These are phyloP conservation scores for Megastigmus dorsalis DNA, from an alignment of 2,888 invertebrate genomes.

Conservation along the genomic window DNA sequence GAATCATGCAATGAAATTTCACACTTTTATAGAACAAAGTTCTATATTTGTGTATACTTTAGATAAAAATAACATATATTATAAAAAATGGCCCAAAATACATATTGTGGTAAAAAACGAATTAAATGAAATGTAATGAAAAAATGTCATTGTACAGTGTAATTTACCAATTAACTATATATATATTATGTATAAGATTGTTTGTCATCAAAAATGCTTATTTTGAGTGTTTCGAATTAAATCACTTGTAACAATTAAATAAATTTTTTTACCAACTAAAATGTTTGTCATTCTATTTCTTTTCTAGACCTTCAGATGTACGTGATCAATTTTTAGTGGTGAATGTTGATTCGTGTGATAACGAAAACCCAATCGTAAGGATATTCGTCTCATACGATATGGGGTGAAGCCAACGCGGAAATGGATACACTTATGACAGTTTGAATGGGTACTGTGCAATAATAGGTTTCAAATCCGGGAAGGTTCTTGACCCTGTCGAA, in stretches of 20 bases:
- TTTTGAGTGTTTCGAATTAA: background rate
- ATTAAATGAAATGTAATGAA: too few relatives aligned
- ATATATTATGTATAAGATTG: background rate
- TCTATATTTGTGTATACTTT: too few relatives aligned
- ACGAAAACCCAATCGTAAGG: background rate
- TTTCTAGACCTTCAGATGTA: conserved; percentile 27
- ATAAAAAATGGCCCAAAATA: too few relatives aligned
- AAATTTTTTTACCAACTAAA: background rate
- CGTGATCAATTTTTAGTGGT: conserved; percentile 16
- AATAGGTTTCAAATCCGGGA: too few relatives aligned
- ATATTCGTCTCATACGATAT: conserved; percentile 44
- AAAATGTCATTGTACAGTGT: background rate
- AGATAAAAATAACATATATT: too few relatives aligned
- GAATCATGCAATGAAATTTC: too few relatives aligned
- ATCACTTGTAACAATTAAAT: too few relatives aligned
- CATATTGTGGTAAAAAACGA: too few relatives aligned
- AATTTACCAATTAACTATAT: background rate
- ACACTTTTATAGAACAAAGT: too few relatives aligned
- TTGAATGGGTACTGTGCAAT: too few relatives aligned
- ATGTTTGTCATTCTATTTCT: background rate
- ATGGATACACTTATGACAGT: too few relatives aligned
- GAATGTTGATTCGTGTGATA: conserved; percentile 5
- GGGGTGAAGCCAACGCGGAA: conserved; percentile 39
- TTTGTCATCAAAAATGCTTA: background rate
- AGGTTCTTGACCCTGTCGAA: too few relatives aligned